Conservation (phyloP, 2,888 invertebrate genomes). For the Oscheius myriophilus region DNA sequence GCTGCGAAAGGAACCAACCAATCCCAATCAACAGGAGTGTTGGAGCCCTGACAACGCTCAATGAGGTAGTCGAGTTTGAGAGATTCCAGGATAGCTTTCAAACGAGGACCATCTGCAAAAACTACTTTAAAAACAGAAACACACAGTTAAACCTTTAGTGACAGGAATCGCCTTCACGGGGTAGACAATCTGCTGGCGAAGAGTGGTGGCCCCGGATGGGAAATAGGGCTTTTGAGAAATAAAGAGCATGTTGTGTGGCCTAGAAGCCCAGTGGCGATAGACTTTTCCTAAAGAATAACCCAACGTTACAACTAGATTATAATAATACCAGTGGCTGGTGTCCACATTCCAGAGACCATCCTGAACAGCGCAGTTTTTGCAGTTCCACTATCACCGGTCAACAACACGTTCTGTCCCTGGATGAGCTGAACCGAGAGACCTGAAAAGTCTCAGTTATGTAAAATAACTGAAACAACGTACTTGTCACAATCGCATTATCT, state of each 20-base stretch:
- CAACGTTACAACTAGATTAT: background rate
- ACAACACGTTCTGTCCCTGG: constrained; percentile 78
- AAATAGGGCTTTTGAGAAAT: constrained; percentile 76
- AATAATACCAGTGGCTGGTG: constrained; percentile 75
- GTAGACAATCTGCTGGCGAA: constrained; percentile 74
- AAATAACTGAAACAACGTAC: constrained; percentile 36
- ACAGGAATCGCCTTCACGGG: constrained; percentile 64
- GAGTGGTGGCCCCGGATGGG: constrained; percentile 73
- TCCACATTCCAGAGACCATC: constrained; percentile 93
- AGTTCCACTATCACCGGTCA: constrained; percentile 94
- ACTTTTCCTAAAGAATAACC: constrained; percentile 53
- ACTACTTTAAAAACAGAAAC: background rate
- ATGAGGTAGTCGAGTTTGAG: constrained; percentile 64
- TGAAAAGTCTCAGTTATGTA: constrained; percentile 50
- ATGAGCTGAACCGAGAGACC: constrained; percentile 73
- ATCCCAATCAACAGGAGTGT: constrained; percentile 65
- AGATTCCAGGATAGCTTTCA: constrained; percentile 58
- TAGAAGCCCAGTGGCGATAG: constrained; percentile 62
- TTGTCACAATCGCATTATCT: constrained; percentile 50
- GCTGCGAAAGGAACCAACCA: constrained; percentile 46
- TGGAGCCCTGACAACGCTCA: constrained; percentile 65
- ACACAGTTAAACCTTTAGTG: constrained; percentile 43
- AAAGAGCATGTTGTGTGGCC: constrained; percentile 71
- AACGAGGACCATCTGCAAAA: constrained; percentile 49
- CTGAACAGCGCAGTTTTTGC: constrained; percentile 90